Evolutionary conservation across 2,113 vertebrate genomes (phyloP), one percentile per base, ranked within the genome.

Genomic region (Aspiorhynchus laticeps): DNA sequence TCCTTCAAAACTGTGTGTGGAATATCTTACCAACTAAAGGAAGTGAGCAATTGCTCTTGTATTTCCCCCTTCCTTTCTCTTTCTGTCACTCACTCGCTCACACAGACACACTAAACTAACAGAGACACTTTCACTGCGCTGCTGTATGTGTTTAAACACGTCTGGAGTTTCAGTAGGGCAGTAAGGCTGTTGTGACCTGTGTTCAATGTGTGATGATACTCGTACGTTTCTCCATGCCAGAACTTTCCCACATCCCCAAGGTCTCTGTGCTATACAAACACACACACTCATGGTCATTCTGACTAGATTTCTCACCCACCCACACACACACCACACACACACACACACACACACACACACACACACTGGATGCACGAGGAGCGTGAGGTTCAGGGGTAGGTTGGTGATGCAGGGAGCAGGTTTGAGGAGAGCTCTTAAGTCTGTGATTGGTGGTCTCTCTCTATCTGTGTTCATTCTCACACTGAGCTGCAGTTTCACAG

Each of bases 181-280:
- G n/a, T n/a, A 24, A 59, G 53, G 69, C 65, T 75, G 78, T 75
- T 46, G 48, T 63, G 48, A 80, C 77, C 48, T 48, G 36, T 36
- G 41, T 53, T 15, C 4, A n/a, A 12, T 77, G 61, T 71, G 76
- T 48, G n/a, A 15, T 33, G 63, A 67, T 17, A 67, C 63, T 33
- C 6, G 77, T 56, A 12, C 5, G 12, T 82, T 10, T 67, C 33
- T 3, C 41, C 74, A 3, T 51, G 11, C 10, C 7, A 33, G 41
- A 85, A 80, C 77, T 86, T 86, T 86, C 85, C 76, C 85, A 86
- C 61, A 80, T 69, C 41, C 84, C 76, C 76, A 80, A 48, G 85
- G 75, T 51, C 77, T 80, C 61, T 63, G 43, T 79, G 61, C 53
- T 69, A 26, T 8, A 31, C 76, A 86, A 86, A 56, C 76, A 71